Percentiles rank a stretch among this genome's conserved stretches.
These are phyloP conservation scores for Drosophila buzzatii DNA, from an alignment of 2,888 invertebrate species.

Conservation along the genomic window DNA sequence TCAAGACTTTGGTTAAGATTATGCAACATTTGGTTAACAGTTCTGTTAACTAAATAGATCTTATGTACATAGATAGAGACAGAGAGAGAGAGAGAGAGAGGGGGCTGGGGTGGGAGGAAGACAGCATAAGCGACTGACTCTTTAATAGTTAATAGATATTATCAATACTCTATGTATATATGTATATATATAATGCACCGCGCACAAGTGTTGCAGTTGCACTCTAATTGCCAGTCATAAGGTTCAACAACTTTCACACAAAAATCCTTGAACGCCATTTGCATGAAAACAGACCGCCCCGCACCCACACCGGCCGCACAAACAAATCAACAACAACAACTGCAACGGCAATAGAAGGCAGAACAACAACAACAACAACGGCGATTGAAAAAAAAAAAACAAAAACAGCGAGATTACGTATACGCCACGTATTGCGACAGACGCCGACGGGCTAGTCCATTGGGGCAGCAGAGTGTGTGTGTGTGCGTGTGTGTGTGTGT, in stretches of 20 bases:
- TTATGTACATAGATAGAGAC: background rate
- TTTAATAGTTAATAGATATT: conserved; percentile 41
- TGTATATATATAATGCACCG: background rate
- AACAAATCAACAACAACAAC: conserved; percentile 27
- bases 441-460: conserved; percentile 28
- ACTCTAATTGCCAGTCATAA: conserved; percentile 77
- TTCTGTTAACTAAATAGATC: background rate
- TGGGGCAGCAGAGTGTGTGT: background rate
- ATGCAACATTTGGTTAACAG: background rate
- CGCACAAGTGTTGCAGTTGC: conserved; percentile 63
- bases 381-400: background rate
- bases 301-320: conserved; percentile 35
- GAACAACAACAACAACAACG: conserved; percentile 34
- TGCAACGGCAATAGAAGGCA: conserved; percentile 27
- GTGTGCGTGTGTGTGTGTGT: background rate
- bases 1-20: background rate
- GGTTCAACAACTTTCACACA: conserved; percentile 83
- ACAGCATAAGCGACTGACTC: background rate
- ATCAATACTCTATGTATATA: conserved; percentile 49
- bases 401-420: conserved; percentile 70
- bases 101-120: too few relatives aligned
- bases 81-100: background rate
- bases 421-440: conserved; percentile 66
- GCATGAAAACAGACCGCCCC: conserved; percentile 60
- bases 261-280: conserved; percentile 84